A percentile compares a stretch with the other conserved stretches of the same genome.
These are phyloP conservation scores for Tachyglossus aculeatus DNA, from an alignment of 2,797 vertebrate genomes.

Conservation along the genomic window DNA sequence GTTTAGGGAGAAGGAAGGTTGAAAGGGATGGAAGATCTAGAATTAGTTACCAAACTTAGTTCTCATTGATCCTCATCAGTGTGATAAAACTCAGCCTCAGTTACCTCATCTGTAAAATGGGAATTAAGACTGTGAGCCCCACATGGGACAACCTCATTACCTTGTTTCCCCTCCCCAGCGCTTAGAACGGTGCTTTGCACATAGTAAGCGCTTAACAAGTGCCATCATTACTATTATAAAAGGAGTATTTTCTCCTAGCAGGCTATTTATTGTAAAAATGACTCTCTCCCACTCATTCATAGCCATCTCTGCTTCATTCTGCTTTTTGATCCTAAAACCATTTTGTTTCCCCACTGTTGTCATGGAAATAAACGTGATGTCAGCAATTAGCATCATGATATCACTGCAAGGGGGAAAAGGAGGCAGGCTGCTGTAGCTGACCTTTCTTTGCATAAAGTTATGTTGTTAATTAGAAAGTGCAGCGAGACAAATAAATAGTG, in stretches of 20 bases:
- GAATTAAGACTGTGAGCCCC: no score
- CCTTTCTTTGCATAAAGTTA: background rate
- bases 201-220: no score
- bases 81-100: conserved; percentile 12
- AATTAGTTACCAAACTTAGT: conserved; percentile 1
- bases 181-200: no score
- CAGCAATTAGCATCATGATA: conserved; percentile 26
- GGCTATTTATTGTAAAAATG: no score
- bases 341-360: conserved; percentile 34
- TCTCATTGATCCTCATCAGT: conserved; percentile 1
- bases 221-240: no score
- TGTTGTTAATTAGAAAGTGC: conserved; percentile 14
- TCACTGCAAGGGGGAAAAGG: conserved; percentile 19
- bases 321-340: no score
- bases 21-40: conserved; percentile 7
- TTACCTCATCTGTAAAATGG: no score
- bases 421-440: conserved; percentile 16
- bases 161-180: no score
- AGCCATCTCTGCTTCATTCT: no score
- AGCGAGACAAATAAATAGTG: conserved; percentile 5
- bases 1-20: conserved; percentile 8
- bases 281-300: no score
- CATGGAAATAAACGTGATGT: conserved; percentile 36
- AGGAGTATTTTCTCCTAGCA: no score
- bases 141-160: no score